Evolutionary conservation across 2,888 invertebrate genomes (phyloP).

Genomic region (Euspilapteryx auroguttella): DNA sequence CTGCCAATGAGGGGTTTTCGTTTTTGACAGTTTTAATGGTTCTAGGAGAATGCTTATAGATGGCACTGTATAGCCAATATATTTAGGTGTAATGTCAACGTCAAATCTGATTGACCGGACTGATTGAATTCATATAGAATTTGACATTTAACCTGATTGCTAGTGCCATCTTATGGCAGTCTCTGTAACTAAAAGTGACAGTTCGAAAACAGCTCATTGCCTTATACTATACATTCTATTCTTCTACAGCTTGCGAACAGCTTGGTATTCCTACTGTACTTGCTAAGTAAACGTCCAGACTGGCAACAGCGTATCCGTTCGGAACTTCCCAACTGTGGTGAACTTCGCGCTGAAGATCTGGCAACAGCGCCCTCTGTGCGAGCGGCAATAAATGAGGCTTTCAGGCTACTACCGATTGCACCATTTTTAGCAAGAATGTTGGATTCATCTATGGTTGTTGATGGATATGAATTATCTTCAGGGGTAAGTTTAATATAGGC

Average conservation of each 20-base stretch:
- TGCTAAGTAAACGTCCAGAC: conserved; percentile 68
- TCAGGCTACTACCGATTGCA: conserved; percentile 75
- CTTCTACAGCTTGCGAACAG: conserved; percentile 82
- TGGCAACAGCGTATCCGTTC: conserved; percentile 68
- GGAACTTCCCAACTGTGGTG: conserved; percentile 64
- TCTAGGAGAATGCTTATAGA: too few species aligned
- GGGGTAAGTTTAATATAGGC: conserved; percentile 75
- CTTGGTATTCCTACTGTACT: conserved; percentile 74
- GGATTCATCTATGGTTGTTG: conserved; percentile 70
- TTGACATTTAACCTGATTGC: too few species aligned
- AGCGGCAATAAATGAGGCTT: conserved; percentile 79
- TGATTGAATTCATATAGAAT: too few species aligned
- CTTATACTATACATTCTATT: too few species aligned
- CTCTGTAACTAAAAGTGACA: too few species aligned
- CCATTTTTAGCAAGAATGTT: conserved; percentile 77
- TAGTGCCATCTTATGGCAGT: too few species aligned
- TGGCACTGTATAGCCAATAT: too few species aligned
- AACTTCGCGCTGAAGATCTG: conserved; percentile 60
- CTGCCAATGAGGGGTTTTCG: too few species aligned
- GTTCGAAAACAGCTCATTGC: too few species aligned
- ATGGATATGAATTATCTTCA: conserved; percentile 68
- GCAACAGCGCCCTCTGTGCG: conserved; percentile 72
- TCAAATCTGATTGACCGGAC: too few species aligned
- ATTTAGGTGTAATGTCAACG: too few species aligned
- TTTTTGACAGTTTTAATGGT: too few species aligned